Conservation (phyloP, 2,113 vertebrate genomes). For the Cynocephalus volans region DNA sequence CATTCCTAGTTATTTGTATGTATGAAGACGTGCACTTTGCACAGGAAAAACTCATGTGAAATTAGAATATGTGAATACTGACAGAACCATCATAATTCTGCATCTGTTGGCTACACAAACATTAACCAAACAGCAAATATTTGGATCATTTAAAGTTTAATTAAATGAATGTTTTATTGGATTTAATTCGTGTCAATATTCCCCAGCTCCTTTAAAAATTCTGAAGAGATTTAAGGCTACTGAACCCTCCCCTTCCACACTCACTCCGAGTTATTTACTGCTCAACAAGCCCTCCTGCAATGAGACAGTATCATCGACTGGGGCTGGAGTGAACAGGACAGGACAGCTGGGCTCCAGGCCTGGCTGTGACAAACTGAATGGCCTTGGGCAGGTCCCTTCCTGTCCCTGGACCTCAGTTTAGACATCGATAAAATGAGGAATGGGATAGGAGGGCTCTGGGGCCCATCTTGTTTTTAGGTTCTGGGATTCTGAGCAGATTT, state of each 20-base stretch:
- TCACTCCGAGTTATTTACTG: background rate
- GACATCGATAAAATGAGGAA: background rate
- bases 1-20: background rate
- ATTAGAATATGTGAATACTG: background rate
- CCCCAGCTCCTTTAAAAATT: conserved; percentile 74
- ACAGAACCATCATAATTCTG: conserved; percentile 65
- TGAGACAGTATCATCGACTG: fast-evolving
- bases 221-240: conserved; percentile 58
- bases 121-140: conserved; percentile 83
- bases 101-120: conserved; percentile 71
- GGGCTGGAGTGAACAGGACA: background rate
- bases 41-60: background rate
- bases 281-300: background rate
- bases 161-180: conserved; percentile 83
- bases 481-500: background rate
- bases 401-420: background rate
- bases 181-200: conserved; percentile 81
- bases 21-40: background rate
- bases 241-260: background rate
- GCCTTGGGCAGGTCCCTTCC: background rate
- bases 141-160: conserved; percentile 82
- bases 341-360: background rate
- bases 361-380: background rate
- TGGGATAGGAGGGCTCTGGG: background rate
- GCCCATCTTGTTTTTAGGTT: background rate